Conservation (phyloP, 2,888 invertebrate species). For the Lampropteryx suffumata region DNA sequence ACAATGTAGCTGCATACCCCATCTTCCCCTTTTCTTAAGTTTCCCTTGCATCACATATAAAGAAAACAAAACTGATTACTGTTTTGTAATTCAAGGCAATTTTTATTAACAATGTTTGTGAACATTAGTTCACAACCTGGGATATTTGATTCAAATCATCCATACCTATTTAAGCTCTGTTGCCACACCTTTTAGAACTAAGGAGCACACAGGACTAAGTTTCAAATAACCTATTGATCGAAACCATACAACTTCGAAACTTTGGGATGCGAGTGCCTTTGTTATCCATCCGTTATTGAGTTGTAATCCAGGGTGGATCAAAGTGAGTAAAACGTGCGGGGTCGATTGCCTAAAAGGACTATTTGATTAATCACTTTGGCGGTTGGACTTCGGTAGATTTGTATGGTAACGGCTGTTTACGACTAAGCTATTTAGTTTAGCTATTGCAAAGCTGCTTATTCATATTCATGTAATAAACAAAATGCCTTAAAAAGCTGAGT, state of each 20-base stretch:
- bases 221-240: slow-evolving; percentile 13
- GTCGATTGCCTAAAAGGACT: slow-evolving; percentile 51
- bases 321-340: slow-evolving; percentile 45
- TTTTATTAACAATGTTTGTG: too few relatives aligned
- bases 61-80: too few relatives aligned
- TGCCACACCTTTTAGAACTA: not conserved
- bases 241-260: slow-evolving; percentile 17
- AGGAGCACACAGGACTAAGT: slow-evolving; percentile 2
- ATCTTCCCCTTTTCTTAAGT: slow-evolving; percentile 3
- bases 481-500: too few relatives aligned
- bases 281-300: slow-evolving; percentile 30
- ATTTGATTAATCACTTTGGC: slow-evolving; percentile 59
- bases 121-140: too few relatives aligned
- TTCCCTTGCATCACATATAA: slow-evolving; percentile 10
- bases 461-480: too few relatives aligned
- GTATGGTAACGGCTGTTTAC: slow-evolving; percentile 6
- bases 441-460: too few relatives aligned
- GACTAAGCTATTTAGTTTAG: slow-evolving; percentile 2
- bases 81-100: too few relatives aligned
- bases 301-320: slow-evolving; percentile 30
- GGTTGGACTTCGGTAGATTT: slow-evolving; percentile 9
- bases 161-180: not conserved
- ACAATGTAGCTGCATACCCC: slow-evolving; percentile 1
- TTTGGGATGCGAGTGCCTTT: slow-evolving; percentile 22
- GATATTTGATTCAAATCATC: not conserved